A percentile compares a stretch with the other conserved stretches of the same genome.
Evolutionary conservation across 2,888 invertebrate genomes (phyloP).

Genomic region (Amphimallon solstitiale): DNA sequence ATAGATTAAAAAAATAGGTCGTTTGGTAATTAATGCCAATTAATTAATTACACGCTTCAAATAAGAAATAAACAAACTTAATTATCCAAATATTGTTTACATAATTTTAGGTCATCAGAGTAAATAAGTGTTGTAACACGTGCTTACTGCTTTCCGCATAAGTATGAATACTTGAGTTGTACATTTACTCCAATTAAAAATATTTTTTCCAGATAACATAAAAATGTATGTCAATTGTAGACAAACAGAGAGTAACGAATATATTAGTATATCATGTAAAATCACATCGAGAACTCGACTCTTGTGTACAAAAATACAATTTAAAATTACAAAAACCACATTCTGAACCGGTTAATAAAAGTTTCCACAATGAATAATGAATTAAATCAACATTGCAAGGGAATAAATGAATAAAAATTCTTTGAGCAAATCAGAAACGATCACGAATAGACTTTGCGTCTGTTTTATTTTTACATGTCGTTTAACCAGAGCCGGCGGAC

Average conservation of each 20-base stretch:
- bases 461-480: slow-evolving; percentile 15
- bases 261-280: too few species aligned
- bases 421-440: slow-evolving; percentile 10
- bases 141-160: slow-evolving; percentile 9
- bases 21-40: background rate
- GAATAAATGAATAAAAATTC: slow-evolving; percentile 25
- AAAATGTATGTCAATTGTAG: slow-evolving; percentile 6
- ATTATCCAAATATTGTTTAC: slow-evolving; percentile 22
- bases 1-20: slow-evolving; percentile 21
- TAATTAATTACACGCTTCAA: slow-evolving; percentile 13
- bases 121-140: slow-evolving; percentile 5
- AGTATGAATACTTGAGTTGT: background rate
- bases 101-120: slow-evolving; percentile 17
- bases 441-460: background rate
- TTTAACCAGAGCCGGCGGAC: background rate
- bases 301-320: background rate
- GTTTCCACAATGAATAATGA: slow-evolving; percentile 28
- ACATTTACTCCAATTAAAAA: slow-evolving; percentile 18
- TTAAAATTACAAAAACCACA: slow-evolving; percentile 13
- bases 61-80: slow-evolving; percentile 7
- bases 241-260: background rate
- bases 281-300: background rate
- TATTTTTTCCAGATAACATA: slow-evolving; percentile 6
- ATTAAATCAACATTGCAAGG: slow-evolving; percentile 1
- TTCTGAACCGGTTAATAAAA: slow-evolving; percentile 30